Percentiles rank a stretch among this genome's conserved stretches.
These are phyloP conservation scores for Aporophyla lueneburgensis DNA, from an alignment of 2,888 invertebrate genomes.

Conservation along the genomic window DNA sequence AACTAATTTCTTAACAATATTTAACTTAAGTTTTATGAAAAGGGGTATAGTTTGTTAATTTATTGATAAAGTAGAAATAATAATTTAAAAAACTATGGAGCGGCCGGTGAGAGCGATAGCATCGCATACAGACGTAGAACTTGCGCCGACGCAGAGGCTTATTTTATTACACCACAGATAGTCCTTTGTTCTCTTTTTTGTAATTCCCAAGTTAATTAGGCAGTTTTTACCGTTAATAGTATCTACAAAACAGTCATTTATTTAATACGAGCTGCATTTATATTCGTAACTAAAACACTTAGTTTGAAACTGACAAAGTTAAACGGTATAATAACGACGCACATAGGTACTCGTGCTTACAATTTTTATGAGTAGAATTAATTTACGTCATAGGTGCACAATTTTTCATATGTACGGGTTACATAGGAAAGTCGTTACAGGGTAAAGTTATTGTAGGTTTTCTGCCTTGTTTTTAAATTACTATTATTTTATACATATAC, in stretches of 20 bases:
- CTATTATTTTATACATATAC: neutral
- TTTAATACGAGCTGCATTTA: slow-evolving; percentile 38
- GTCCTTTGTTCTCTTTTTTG: slow-evolving; percentile 52
- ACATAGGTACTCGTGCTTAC: slow-evolving; percentile 6
- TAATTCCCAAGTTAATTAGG: slow-evolving; percentile 49
- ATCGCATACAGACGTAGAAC: slow-evolving; percentile 62
- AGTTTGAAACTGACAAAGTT: slow-evolving; percentile 44
- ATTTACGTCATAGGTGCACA: slow-evolving; percentile 28
- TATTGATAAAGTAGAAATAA: slow-evolving; percentile 54
- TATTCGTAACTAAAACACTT: slow-evolving; percentile 36
- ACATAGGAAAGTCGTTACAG: slow-evolving; percentile 23
- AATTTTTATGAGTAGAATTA: slow-evolving; percentile 35
- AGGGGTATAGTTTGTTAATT: too few species aligned
- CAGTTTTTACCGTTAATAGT: slow-evolving; percentile 45
- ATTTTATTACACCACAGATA: slow-evolving; percentile 44
- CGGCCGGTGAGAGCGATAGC: slow-evolving; percentile 62
- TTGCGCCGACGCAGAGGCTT: slow-evolving; percentile 49
- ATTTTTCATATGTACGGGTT: slow-evolving; percentile 30
- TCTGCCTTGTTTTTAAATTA: neutral
- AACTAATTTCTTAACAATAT: too few species aligned
- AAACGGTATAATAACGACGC: slow-evolving; percentile 41
- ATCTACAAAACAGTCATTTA: slow-evolving; percentile 28
- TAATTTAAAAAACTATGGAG: slow-evolving; percentile 59
- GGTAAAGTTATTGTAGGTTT: neutral
- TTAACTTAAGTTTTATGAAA: too few species aligned